These are phyloP conservation scores for Siniperca undulata DNA, from an alignment of 2,797 vertebrate genomes.

Conservation along the genomic window DNA sequence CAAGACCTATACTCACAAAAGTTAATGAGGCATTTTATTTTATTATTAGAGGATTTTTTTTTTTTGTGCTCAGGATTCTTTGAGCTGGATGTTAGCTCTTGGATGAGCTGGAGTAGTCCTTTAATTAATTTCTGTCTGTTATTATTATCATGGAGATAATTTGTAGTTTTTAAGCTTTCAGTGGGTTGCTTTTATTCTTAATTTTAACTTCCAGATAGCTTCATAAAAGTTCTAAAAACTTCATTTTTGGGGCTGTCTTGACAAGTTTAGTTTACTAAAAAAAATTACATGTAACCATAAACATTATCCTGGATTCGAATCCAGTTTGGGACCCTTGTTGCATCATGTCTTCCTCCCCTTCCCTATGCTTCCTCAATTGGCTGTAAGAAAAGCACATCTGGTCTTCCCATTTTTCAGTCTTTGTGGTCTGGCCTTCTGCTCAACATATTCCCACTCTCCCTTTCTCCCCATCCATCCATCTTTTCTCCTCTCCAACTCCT, in stretches of 20 bases:
- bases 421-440: slow-evolving; percentile 46
- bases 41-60: not conserved
- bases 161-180: not conserved
- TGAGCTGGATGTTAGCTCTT: not conserved
- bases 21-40: slow-evolving; percentile 48
- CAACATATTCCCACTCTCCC: slow-evolving; percentile 4
- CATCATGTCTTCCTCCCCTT: not conserved
- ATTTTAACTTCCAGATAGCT: not conserved
- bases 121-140: slow-evolving; percentile 10
- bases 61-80: slow-evolving; percentile 8
- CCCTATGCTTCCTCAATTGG: slow-evolving; percentile 7
- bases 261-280: slow-evolving; percentile 2
- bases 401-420: slow-evolving; percentile 43
- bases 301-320: slow-evolving; percentile 15
- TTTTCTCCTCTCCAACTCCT: not conserved
- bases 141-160: not conserved
- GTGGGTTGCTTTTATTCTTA: not conserved
- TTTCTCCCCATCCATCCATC: not conserved
- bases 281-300: slow-evolving; percentile 1
- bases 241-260: not conserved
- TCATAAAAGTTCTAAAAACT: not conserved
- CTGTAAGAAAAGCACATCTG: slow-evolving; percentile 53
- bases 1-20: not conserved
- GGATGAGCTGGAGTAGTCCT: not conserved
- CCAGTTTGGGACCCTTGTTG: slow-evolving; percentile 3